Evolutionary conservation across 2,797 vertebrate species (phyloP).

Genomic region (Acanthiza pusilla): DNA sequence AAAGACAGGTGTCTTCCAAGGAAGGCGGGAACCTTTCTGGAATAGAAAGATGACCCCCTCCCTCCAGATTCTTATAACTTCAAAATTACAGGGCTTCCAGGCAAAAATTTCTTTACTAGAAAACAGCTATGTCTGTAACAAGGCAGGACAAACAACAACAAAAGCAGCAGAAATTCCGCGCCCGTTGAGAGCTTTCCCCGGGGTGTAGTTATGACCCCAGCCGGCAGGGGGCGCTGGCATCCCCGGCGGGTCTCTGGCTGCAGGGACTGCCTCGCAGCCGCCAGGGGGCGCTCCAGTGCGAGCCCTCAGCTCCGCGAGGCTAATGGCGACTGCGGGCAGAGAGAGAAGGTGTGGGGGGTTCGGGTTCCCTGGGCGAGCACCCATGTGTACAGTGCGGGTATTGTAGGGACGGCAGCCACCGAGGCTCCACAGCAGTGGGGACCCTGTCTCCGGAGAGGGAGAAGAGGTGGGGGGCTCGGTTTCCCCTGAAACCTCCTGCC

Average conservation of each 20-base stretch:
- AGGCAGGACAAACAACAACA: neutral
- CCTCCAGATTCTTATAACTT: neutral
- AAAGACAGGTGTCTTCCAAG: neutral
- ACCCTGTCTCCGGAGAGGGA: neutral
- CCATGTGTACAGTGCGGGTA: fast-evolving
- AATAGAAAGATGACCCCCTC: neutral
- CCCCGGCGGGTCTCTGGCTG: neutral
- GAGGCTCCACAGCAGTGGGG: neutral
- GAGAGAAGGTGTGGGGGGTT: neutral
- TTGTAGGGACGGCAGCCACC: neutral
- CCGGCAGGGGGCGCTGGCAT: neutral
- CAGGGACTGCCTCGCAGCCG: neutral
- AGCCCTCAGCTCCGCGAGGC: neutral
- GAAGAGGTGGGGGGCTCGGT: neutral
- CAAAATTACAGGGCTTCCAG: neutral
- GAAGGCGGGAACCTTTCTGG: neutral
- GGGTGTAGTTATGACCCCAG: neutral
- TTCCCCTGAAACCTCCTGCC: neutral
- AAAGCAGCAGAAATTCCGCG: neutral
- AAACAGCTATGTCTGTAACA: neutral
- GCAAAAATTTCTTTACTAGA: neutral
- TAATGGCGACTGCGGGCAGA: neutral
- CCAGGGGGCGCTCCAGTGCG: neutral
- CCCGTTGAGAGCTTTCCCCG: neutral
- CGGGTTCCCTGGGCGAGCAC: no score